Conservation (phyloP, 2,113 vertebrate species). For the Centrocercus urophasianus region DNA sequence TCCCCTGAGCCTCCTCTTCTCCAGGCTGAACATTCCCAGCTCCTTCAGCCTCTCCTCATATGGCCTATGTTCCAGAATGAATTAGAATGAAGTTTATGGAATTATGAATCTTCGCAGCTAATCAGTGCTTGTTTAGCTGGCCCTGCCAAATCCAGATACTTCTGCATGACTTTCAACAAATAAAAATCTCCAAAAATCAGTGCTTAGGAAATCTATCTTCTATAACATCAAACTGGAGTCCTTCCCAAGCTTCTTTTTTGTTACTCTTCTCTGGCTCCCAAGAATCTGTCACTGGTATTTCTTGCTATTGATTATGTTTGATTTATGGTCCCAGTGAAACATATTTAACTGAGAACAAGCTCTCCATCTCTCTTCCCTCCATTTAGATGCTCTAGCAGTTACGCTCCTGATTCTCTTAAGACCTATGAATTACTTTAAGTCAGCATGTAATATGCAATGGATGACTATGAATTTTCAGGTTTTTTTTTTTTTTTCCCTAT, state of each 20-base stretch:
- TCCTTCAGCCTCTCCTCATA: too few relatives aligned
- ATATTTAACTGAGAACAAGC: neutral
- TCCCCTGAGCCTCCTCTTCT: too few relatives aligned
- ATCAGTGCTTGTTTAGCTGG: neutral
- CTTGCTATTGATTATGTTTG: conserved; percentile 17
- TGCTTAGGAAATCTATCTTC: neutral
- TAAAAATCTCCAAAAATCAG: neutral
- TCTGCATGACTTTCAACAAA: neutral
- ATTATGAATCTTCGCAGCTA: neutral
- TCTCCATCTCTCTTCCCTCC: neutral
- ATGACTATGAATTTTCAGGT: neutral
- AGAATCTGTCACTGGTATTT: neutral
- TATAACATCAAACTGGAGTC: neutral
- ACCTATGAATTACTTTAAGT: neutral
- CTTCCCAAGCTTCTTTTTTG: neutral
- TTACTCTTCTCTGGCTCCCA: neutral
- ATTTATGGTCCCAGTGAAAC: conserved; percentile 4
- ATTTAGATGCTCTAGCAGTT: neutral
- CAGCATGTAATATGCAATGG: neutral
- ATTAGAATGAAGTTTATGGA: neutral
- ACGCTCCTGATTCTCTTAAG: neutral
- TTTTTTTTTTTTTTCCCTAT: neutral
- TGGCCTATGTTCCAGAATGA: too few relatives aligned
- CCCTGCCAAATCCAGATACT: neutral
- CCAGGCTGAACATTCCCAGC: too few relatives aligned